Evolutionary conservation across 2,797 vertebrate genomes (phyloP).

Genomic region (Oryzias sinensis): DNA sequence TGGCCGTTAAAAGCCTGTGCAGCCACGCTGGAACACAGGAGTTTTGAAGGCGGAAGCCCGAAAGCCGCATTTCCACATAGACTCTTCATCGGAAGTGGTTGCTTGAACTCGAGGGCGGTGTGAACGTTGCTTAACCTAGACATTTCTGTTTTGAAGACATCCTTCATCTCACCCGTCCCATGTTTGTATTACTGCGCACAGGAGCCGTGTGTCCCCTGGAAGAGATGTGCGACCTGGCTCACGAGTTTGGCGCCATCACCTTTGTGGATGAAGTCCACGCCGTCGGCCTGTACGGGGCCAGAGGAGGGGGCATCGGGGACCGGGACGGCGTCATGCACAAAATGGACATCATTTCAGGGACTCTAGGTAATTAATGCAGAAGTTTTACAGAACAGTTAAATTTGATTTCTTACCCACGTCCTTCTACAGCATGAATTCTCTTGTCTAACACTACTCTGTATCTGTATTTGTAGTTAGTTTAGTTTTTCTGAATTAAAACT

Average conservation of each 20-base stretch:
- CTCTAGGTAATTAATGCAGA: slow-evolving; percentile 79
- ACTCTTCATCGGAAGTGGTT: too few relatives aligned
- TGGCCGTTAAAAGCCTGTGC: too few relatives aligned
- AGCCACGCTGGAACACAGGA: too few relatives aligned
- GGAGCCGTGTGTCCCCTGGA: slow-evolving; percentile 94
- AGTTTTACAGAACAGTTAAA: neutral
- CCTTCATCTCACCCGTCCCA: neutral
- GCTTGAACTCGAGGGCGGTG: too few relatives aligned
- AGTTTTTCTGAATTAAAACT: neutral
- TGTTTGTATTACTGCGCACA: slow-evolving; percentile 42
- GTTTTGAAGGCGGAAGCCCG: too few relatives aligned
- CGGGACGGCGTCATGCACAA: slow-evolving; percentile 94
- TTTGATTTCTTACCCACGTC: neutral
- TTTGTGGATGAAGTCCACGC: slow-evolving; percentile 98
- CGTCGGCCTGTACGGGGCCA: slow-evolving; percentile 89
- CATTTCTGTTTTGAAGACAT: too few relatives aligned
- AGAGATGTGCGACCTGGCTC: slow-evolving; percentile 91
- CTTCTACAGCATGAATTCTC: too few relatives aligned
- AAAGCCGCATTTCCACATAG: too few relatives aligned
- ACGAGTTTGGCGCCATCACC: slow-evolving; percentile 92
- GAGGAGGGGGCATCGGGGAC: slow-evolving; percentile 93
- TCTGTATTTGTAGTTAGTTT: neutral
- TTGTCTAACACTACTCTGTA: neutral
- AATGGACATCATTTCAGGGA: slow-evolving; percentile 98
- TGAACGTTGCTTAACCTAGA: too few relatives aligned